Evolutionary conservation across 1,140 invertebrate species (phyloP), one percentile per base, ranked within the genome.

Genomic region (Drosophila triauraria): DNA sequence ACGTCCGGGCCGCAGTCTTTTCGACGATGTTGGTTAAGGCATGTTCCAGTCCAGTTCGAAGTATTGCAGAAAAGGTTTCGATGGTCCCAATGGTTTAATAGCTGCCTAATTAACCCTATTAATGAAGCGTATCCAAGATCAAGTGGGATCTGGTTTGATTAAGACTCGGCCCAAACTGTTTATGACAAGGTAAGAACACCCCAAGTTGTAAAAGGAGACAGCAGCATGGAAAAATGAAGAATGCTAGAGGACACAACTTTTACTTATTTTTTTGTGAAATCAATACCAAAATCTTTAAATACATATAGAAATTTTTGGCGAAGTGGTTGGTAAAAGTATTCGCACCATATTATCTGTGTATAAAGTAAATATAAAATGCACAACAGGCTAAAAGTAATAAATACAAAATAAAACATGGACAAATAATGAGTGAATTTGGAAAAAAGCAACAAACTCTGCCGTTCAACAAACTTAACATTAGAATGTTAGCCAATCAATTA

Each of bases 121-220:
- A 86, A 78, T 72, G 63, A 75, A 71, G 59, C 75, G 50, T 61
- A 71, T 64, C 80, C 46, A 48, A 27, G 38, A 77, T 72, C 68
- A 69, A 38, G 35, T 61, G 7, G 43, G 17, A 30, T 50, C 40
- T 46, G 17, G 15, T 46, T 65, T 23, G 0, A 15, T 60, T 44
- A 25, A 25, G n/a, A 42, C 17, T 27, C 25, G 2, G 17, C 23
- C 12, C 25, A 15, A 30, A 54, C 17, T 38, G 13, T 13, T 59
- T 8, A 25, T 42, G 44, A 50, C 23, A 30, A 40, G 15, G 17
- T 12, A 7, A 12, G 17, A 25, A 47, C 13, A 57, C 3, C 32
- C 38, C 0, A 25, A 15, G 23, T 12, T 27, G 23, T n/a, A 12
- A 23, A 25, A 25, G n/a, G 15, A 40, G 25, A 3, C 3, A 2